A percentile compares a stretch with the other conserved stretches of the same genome.
phyloP scores from a whole-genome alignment of 2,888 invertebrate genomes.

The Portevinia maculata region DNA sequence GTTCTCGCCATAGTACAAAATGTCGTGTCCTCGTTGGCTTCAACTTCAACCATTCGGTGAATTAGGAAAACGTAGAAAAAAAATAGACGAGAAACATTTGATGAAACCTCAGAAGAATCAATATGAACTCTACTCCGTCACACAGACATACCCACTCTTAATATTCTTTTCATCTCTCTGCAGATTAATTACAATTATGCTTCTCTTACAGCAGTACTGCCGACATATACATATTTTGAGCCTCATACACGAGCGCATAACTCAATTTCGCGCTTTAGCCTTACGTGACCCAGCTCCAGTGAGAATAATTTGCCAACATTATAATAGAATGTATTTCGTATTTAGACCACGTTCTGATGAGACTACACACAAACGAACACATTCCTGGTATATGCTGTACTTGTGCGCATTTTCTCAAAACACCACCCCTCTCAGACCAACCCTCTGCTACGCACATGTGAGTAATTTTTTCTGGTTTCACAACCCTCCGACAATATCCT shows the following conservation, averaged over 20 bases:
- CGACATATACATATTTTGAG: constrained; percentile 22
- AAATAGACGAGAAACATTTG: constrained; percentile 31
- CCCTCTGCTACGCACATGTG: constrained; percentile 25
- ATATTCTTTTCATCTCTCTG: constrained; percentile 38
- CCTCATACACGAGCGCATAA: constrained; percentile 43
- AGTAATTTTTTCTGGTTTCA: constrained; percentile 59
- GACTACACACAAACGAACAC: constrained; percentile 6
- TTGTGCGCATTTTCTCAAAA: constrained; percentile 23
- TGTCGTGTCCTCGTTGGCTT: no score
- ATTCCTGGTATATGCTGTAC: constrained; percentile 11
- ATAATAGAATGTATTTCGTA: no score
- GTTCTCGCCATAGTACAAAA: no score
- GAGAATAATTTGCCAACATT: constrained; percentile 30
- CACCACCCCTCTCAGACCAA: not conserved
- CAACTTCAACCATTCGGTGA: no score
- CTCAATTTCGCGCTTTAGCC: constrained; percentile 57
- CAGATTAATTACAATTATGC: constrained; percentile 61
- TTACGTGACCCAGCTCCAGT: constrained; percentile 52
- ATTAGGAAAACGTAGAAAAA: not conserved
- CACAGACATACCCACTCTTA: not conserved
- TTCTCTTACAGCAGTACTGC: constrained; percentile 29
- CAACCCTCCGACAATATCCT: constrained; percentile 13
- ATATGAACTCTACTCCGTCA: constrained; percentile 7
- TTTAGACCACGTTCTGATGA: constrained; percentile 50
- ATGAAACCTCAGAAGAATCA: constrained; percentile 44